Evolutionary conservation across 2,888 invertebrate species (phyloP).

Genomic region (Glaucopsyche alexis): DNA sequence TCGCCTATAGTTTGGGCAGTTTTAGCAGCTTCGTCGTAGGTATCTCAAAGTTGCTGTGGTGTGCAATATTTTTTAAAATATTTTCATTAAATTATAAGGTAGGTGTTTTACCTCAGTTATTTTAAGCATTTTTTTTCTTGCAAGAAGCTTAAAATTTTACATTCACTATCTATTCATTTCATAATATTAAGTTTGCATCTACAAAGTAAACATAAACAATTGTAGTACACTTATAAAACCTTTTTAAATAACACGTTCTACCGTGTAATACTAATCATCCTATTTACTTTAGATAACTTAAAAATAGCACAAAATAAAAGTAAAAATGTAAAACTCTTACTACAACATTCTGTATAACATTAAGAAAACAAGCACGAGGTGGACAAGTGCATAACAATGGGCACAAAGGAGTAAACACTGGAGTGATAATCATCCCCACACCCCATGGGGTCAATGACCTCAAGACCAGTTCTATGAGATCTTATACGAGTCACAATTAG

Average conservation of each 20-base stretch:
- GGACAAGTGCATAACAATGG: conserved; percentile 65
- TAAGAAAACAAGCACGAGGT: conserved; percentile 33
- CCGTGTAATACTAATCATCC: no score
- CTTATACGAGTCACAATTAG: neutral
- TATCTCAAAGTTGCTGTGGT: neutral
- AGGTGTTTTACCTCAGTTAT: no score
- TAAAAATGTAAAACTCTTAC: neutral
- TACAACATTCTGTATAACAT: conserved; percentile 18
- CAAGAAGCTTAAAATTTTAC: no score
- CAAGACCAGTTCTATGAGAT: conserved; percentile 11
- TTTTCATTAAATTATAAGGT: no score
- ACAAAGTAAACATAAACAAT: no score
- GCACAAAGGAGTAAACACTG: conserved; percentile 57
- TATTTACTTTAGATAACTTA: no score
- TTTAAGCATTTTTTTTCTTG: no score
- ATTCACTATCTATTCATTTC: no score
- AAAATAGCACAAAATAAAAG: neutral
- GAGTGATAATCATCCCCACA: conserved; percentile 52
- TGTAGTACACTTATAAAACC: no score
- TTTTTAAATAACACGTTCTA: no score
- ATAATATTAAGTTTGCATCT: no score
- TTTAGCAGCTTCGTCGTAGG: neutral
- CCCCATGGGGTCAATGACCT: conserved; percentile 57
- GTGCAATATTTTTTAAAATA: no score
- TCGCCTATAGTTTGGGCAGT: neutral